phyloP scores from a whole-genome alignment of 1,140 invertebrate genomes.

The Drosophila littoralis region DNA sequence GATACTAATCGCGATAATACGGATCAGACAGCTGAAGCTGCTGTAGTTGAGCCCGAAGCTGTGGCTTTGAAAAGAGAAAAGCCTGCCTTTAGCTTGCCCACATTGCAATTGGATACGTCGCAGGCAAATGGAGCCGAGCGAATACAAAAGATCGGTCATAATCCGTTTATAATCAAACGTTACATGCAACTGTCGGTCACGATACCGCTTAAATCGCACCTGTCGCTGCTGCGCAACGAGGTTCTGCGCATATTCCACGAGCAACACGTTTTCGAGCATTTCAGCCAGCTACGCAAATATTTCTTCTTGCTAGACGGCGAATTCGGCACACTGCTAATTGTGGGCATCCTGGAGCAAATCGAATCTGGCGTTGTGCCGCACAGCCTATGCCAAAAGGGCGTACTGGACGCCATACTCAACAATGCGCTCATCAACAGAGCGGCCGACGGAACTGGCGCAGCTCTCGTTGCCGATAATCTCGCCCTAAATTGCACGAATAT shows the following conservation, averaged over 20 bases:
- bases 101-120: not conserved
- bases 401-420: constrained; percentile 88
- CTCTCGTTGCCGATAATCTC: constrained; percentile 84
- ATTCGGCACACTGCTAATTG: constrained; percentile 89
- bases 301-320: constrained; percentile 92
- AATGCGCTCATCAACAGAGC: constrained; percentile 85
- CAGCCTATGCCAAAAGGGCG: constrained; percentile 89
- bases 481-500: constrained; percentile 86
- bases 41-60: not conserved
- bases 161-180: constrained; percentile 85
- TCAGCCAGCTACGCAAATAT: constrained; percentile 89
- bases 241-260: constrained; percentile 89
- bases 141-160: constrained; percentile 3
- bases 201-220: constrained; percentile 88
- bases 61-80: not conserved
- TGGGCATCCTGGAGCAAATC: constrained; percentile 88
- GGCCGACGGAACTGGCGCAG: constrained; percentile 47
- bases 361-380: constrained; percentile 87
- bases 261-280: constrained; percentile 88
- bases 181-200: constrained; percentile 89
- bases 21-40: not conserved
- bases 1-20: not conserved
- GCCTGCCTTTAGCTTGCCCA: not conserved
- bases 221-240: constrained; percentile 89
- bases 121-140: not conserved